Base-by-base conservation (phyloP, 2,888 invertebrate genomes). In the Operophtera brumata region DNA sequence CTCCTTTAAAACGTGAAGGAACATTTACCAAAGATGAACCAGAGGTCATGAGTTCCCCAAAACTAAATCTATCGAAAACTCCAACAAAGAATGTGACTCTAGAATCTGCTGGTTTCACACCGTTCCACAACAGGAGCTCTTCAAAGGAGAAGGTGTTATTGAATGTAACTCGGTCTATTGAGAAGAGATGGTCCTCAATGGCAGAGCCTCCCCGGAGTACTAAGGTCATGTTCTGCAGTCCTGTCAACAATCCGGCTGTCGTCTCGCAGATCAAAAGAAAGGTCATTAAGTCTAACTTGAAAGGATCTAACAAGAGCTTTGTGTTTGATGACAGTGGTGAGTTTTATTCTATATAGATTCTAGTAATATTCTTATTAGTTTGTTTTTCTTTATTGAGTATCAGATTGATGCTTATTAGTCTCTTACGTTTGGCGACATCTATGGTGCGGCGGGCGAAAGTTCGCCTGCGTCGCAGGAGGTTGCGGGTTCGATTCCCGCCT, bases 231-330 rank as follows among this genome's bases (percentile, higher is more conserved):
- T 90, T 90, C 68, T 87, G 88, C 67, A 89, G 88, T 54, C 88
- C 90, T 0, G 73, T 81, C 1, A 78, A 86, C 56, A 81, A 78
- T 43, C 79, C 80, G 0, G 65, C 59, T 0, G 62, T 73, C 0
- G 68, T 69, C 1, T 70, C 68, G 1, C 82, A 81, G 49, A 77
- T 80, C 56, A 82, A 78, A 53, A 75, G 69, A 37, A 87, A 84
- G 57, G 68, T 90, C 11, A 87, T 91, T 50, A 91, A 90, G 60
- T 91, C 90, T 1, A 91, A 82, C 47, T 67, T 91, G 58, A 91
- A 91, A 54, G 90, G 90, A 1, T 90, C 90, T 1, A 87, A 84
- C 42, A 91, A 90, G 66, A 90, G 89, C 65, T 90, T 90, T 26
- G 65, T 89, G 9, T 82, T 84, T 72, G 82, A 87, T 52, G 82